Base-by-base conservation (phyloP, 2,797 vertebrate species). In the Sebastes hopkinsi region DNA sequence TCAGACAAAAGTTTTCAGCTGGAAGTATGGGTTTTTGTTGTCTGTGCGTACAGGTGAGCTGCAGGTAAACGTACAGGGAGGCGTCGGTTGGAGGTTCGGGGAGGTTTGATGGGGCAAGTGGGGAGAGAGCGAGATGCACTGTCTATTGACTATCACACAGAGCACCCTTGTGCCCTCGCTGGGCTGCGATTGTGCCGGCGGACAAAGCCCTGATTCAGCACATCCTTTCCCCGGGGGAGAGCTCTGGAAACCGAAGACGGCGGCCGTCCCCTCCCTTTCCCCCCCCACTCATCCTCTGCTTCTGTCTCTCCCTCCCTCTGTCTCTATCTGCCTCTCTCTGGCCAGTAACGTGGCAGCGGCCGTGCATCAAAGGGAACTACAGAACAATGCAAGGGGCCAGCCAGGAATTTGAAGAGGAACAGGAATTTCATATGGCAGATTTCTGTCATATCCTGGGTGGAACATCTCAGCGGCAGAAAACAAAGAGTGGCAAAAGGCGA, bases 121-220 rank as follows among this genome's bases (percentile, higher is more conserved):
- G 75, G 77, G 85, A 87, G 89, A 86, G 84, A 86, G 86, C 81
- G 87, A 92, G 94, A 94, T 95, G 92, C 91, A 87, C 93, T 87
- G 91, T 94, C 93, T 91, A 91, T 94, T 95, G 94, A 94, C 90
- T 89, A 88, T 87, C 85, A 89, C 91, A 96, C 95, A 96, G 95
- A 95, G 95, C 92, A 79, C 95, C 95, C 95, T 96, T 96, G 95
- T 96, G 94, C 94, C 95, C 94, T 94, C 88, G 90, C 92, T 67
- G 89, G 93, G 92, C 88, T 86, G 82, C 83, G 92, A 96, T 95
- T 95, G 93, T 95, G 94, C 93, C 90, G 81, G 83, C 56, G 91
- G 94, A 96, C 96, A 96, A 96, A 96, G 96, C 91, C 86, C 89
- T 95, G 95, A 96, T 96, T 96, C 96, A 96, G 95, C 93, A 94